phyloP scores from a whole-genome alignment of 1,140 invertebrate species.

The Diorhabda sublineata region DNA sequence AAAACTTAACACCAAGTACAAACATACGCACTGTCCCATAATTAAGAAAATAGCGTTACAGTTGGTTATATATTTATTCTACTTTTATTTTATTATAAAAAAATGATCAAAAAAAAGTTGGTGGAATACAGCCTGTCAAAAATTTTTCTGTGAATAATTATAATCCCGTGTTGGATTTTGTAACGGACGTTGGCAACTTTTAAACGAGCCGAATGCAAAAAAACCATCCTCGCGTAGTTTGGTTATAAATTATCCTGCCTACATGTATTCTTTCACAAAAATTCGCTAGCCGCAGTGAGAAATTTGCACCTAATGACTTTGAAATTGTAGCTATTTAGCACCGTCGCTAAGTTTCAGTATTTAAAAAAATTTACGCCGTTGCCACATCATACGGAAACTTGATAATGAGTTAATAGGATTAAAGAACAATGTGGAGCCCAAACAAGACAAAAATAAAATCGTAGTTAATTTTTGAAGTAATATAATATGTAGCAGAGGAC shows the following conservation, averaged over 20 bases:
- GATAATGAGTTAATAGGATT: too few species aligned
- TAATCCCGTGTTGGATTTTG: conserved; percentile 9
- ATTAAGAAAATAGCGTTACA: too few species aligned
- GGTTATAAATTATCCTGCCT: conserved; percentile 14
- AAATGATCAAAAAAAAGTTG: too few species aligned
- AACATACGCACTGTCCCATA: too few species aligned
- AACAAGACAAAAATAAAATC: too few species aligned
- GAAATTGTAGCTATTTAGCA: conserved; percentile 16
- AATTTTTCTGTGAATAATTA: background rate
- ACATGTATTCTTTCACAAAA: conserved; percentile 17
- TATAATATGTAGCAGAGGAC: too few species aligned
- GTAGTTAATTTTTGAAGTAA: too few species aligned
- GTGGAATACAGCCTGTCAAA: too few species aligned
- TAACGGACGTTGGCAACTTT: conserved; percentile 8
- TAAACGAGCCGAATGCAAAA: conserved; percentile 10
- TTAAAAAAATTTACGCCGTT: background rate
- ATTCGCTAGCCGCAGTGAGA: conserved; percentile 13
- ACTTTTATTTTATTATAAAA: too few species aligned
- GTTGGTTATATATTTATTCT: too few species aligned
- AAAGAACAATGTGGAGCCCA: too few species aligned
- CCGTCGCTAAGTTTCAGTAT: conserved; percentile 10
- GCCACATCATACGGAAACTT: background rate
- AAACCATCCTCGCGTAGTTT: conserved; percentile 7
- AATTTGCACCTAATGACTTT: conserved; percentile 16
- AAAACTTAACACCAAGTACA: too few species aligned